Conservation (phyloP, 2,113 vertebrate species). For the Cyphomyrus plagiostoma region DNA sequence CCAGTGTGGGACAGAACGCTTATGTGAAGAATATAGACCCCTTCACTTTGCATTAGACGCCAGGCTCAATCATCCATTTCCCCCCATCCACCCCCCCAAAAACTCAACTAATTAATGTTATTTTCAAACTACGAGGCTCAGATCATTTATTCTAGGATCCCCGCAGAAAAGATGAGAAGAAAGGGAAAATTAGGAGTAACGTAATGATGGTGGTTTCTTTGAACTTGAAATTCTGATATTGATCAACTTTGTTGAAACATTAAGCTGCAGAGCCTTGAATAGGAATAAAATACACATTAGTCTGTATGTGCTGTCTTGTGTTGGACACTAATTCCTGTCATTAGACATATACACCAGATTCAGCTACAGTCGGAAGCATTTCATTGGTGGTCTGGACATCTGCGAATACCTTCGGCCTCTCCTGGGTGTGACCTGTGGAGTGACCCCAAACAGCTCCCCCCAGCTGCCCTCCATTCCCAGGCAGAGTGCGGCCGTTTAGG, state of each 20-base stretch:
- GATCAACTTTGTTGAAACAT: neutral
- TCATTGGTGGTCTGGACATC: neutral
- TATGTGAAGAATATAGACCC: slow-evolving; percentile 56
- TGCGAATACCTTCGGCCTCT: neutral
- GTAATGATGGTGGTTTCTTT: neutral
- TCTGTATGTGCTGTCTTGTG: neutral
- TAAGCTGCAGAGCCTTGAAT: neutral
- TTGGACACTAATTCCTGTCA: neutral
- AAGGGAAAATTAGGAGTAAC: neutral
- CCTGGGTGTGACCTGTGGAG: neutral
- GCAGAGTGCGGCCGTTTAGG: neutral
- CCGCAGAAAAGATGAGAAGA: neutral
- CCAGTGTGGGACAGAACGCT: slow-evolving; percentile 57
- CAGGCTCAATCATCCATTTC: slow-evolving; percentile 49
- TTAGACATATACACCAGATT: neutral
- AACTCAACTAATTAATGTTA: slow-evolving; percentile 36
- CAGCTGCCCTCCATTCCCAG: neutral
- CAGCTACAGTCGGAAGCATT: neutral
- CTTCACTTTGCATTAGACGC: slow-evolving; percentile 55
- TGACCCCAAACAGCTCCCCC: neutral
- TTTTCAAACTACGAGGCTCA: slow-evolving; percentile 18
- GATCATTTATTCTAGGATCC: slow-evolving; percentile 25
- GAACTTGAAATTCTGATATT: neutral
- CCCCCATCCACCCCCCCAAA: slow-evolving; percentile 28
- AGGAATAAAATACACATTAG: neutral